These are phyloP conservation scores for Platorchestia sp. DNA, from an alignment of 1,140 invertebrate genomes.

Conservation along the genomic window DNA sequence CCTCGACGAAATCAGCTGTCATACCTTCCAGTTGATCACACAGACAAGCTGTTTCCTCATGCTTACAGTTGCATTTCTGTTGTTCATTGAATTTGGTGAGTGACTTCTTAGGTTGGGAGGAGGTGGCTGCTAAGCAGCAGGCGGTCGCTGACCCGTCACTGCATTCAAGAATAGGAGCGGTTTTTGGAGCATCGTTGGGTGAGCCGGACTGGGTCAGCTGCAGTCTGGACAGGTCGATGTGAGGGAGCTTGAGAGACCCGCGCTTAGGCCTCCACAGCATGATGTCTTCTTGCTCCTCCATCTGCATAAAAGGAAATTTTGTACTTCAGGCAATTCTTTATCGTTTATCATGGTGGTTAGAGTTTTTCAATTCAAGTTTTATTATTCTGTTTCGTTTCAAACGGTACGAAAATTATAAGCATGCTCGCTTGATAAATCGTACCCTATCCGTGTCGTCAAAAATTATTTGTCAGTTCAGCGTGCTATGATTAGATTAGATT, in stretches of 20 bases:
- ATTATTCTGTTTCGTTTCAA: no score
- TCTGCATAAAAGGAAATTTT: slow-evolving; percentile 1
- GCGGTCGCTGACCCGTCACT: neutral
- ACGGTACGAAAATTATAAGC: no score
- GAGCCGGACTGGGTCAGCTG: neutral
- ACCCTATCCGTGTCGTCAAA: no score
- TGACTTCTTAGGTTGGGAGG: neutral
- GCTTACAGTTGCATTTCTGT: neutral
- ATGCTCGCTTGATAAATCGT: no score
- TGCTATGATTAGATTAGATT: no score
- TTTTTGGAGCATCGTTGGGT: neutral
- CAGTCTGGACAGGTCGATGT: slow-evolving; percentile 34
- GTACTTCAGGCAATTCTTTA: neutral
- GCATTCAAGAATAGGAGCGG: neutral
- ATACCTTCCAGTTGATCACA: neutral
- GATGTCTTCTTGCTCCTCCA: slow-evolving; percentile 58
- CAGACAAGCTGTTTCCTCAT: neutral
- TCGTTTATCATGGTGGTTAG: no score
- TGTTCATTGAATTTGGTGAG: neutral
- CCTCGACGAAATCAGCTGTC: neutral
- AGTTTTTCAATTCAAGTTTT: no score
- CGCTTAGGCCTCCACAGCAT: slow-evolving; percentile 58
- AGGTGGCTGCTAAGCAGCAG: neutral
- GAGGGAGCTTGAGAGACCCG: slow-evolving; percentile 56
- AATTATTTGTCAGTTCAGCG: no score